Percentiles rank a stretch among this genome's conserved stretches.
These are phyloP conservation scores for Tuta absoluta DNA, from an alignment of 2,888 invertebrate genomes.

Conservation along the genomic window DNA sequence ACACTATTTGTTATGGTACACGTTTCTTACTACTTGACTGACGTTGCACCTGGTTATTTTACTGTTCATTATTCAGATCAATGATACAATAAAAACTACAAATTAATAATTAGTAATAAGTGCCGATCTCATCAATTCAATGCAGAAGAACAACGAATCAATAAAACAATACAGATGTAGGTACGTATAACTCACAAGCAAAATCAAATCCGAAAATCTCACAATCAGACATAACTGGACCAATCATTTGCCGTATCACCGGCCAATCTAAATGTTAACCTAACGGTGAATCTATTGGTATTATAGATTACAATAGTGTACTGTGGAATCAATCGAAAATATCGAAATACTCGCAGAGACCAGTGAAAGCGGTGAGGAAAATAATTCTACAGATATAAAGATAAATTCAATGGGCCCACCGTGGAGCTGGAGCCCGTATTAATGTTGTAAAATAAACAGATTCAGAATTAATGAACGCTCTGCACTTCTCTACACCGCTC, in stretches of 20 bases:
- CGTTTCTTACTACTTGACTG: conserved; percentile 4
- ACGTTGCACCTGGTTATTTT: conserved; percentile 5
- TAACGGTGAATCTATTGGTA: conserved; percentile 48
- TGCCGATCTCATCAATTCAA: not conserved
- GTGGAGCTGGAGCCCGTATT: conserved; percentile 44
- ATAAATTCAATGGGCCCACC: conserved; percentile 67
- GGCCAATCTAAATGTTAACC: conserved; percentile 53
- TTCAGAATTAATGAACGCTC: conserved; percentile 52
- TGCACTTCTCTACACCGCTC: conserved; percentile 38
- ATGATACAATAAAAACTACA: not conserved
- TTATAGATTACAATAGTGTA: conserved; percentile 40
- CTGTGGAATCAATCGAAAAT: conserved; percentile 58
- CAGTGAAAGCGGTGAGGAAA: conserved; percentile 39
- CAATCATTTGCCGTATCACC: conserved; percentile 61
- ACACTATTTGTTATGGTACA: conserved; percentile 47
- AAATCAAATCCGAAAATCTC: conserved; percentile 58
- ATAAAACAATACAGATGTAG: conserved; percentile 26
- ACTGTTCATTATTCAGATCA: not conserved
- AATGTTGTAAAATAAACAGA: conserved; percentile 58
- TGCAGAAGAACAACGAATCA: conserved; percentile 20
- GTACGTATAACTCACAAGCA: conserved; percentile 32
- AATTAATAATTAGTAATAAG: not conserved
- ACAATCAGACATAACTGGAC: conserved; percentile 62
- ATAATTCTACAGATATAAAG: conserved; percentile 50
- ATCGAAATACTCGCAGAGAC: conserved; percentile 44